phyloP scores from a whole-genome alignment of 2,113 vertebrate species.

The Lamprologus speciosus region DNA sequence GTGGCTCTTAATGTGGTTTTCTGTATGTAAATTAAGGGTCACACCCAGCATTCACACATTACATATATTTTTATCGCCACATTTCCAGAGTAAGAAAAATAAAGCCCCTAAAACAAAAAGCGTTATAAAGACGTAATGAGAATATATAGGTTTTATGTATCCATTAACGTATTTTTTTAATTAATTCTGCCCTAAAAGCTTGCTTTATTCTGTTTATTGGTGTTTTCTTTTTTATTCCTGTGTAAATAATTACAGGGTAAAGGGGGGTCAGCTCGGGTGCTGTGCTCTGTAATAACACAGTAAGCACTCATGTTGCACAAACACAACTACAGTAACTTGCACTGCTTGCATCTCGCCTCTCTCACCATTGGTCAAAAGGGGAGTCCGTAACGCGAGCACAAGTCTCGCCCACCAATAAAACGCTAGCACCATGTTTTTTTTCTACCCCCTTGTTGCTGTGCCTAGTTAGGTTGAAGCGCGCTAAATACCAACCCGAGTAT shows the following conservation, averaged over 20 bases:
- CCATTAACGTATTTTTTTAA: accelerated
- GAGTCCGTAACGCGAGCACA: neutral
- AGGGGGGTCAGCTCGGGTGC: neutral
- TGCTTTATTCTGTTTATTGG: neutral
- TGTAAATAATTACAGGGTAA: neutral
- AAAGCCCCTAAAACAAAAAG: neutral
- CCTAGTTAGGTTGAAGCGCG: constrained; percentile 72
- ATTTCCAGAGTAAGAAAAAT: neutral
- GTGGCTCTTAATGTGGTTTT: neutral
- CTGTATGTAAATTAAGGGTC: neutral
- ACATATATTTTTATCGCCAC: neutral
- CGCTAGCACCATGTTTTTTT: constrained; percentile 2
- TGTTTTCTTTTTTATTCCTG: neutral
- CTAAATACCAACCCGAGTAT: constrained; percentile 72
- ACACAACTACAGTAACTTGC: neutral
- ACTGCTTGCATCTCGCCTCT: neutral
- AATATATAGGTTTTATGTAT: neutral
- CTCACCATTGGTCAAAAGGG: constrained; percentile 41
- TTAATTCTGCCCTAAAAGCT: neutral
- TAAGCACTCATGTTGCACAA: constrained; percentile 30
- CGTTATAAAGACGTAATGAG: neutral
- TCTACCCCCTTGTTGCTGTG: constrained; percentile 44
- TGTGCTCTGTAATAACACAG: constrained; percentile 5
- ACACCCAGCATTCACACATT: neutral
- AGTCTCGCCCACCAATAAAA: constrained; percentile 45